phyloP scores from a whole-genome alignment of 2,113 vertebrate genomes.

The Echinops telfairi region DNA sequence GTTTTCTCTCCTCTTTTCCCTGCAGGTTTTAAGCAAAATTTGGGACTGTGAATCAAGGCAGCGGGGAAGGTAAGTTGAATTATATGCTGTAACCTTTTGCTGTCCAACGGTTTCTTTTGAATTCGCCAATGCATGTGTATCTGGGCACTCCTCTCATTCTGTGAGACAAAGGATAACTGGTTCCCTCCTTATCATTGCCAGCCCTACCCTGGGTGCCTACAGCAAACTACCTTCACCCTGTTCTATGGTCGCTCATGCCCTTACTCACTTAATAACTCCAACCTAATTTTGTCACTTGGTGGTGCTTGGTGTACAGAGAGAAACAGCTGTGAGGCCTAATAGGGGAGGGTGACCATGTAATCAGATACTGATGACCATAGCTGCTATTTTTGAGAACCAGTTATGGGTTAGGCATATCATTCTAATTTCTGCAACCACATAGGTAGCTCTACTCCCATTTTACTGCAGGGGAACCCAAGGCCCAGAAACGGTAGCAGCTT shows the following conservation, averaged over 20 bases:
- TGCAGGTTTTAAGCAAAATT: constrained; percentile 88
- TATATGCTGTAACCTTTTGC: constrained; percentile 64
- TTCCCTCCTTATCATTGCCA: neutral
- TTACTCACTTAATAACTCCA: neutral
- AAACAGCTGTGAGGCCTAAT: neutral
- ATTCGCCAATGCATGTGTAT: neutral
- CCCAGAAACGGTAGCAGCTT: neutral
- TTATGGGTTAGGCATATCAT: neutral
- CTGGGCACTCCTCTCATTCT: constrained; percentile 44
- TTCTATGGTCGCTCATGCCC: neutral
- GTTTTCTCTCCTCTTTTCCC: constrained; percentile 83
- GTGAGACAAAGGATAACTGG: neutral
- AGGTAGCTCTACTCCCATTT: constrained; percentile 10
- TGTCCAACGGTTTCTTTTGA: constrained; percentile 73
- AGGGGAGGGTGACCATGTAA: neutral
- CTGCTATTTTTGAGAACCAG: constrained; percentile 5
- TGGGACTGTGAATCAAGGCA: constrained; percentile 88
- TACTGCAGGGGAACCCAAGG: constrained; percentile 23
- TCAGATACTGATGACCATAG: constrained; percentile 26
- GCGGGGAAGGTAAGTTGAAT: constrained; percentile 86
- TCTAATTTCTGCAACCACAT: constrained; percentile 56
- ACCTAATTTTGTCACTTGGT: neutral
- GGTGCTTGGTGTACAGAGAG: neutral
- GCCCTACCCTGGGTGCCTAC: no score
- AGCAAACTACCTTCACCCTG: neutral